Conservation (phyloP, 2,797 vertebrate species). For the Thripadectes ignobilis region DNA sequence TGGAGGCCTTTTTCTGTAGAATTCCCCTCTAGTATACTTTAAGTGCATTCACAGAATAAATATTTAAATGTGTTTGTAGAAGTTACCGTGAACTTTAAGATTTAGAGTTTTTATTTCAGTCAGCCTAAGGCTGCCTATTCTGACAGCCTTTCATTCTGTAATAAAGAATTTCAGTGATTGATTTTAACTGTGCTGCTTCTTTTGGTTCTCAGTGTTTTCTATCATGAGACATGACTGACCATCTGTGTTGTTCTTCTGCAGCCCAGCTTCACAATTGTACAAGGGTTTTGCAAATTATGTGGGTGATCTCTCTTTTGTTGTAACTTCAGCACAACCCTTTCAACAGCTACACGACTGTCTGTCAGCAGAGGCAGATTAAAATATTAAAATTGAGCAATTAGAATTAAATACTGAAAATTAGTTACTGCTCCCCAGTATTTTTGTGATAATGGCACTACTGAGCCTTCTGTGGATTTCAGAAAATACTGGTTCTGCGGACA, state of each 20-base stretch:
- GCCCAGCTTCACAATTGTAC: not conserved
- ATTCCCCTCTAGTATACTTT: not conserved
- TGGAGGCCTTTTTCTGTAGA: not conserved
- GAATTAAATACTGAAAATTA: not conserved
- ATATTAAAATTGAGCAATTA: not conserved
- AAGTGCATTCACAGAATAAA: not conserved
- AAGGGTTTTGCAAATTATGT: not conserved
- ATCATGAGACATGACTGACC: not conserved
- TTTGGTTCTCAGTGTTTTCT: not conserved
- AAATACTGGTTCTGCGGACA: not conserved
- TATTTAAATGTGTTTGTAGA: not conserved
- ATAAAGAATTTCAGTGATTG: not conserved
- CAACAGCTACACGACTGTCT: not conserved
- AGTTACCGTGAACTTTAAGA: not conserved
- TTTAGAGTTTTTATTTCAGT: not conserved
- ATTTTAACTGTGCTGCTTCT: not conserved
- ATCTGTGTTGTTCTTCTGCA: not conserved
- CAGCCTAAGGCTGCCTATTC: not conserved
- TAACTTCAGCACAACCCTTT: not conserved
- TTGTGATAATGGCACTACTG: not conserved
- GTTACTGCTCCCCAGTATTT: not conserved
- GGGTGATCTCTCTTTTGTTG: not conserved
- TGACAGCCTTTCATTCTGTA: not conserved
- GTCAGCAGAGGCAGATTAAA: not conserved
- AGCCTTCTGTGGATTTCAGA: not conserved